These are phyloP conservation scores for Cylloceria caligata DNA, from an alignment of 2,888 invertebrate genomes.

Conservation along the genomic window DNA sequence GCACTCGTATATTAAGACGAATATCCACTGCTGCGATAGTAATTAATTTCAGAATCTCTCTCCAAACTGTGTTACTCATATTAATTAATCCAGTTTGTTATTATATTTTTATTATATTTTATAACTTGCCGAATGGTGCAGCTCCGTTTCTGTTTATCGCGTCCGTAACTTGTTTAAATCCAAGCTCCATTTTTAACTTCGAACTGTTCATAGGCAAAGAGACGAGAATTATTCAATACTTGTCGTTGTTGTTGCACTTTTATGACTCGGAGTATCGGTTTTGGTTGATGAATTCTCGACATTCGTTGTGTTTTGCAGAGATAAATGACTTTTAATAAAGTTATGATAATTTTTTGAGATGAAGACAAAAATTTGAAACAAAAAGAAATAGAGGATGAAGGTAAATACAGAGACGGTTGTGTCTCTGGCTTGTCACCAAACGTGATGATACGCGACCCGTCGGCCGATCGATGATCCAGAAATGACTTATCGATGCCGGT, in stretches of 20 bases:
- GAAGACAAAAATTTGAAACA: not conserved
- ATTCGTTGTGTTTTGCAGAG: no score
- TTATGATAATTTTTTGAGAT: no score
- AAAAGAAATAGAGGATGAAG: not conserved
- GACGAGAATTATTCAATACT: no score
- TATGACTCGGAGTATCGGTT: not conserved
- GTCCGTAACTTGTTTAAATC: not conserved
- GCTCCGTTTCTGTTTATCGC: not conserved
- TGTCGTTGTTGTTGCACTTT: no score
- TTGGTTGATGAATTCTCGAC: no score
- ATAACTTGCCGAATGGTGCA: not conserved
- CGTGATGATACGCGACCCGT: conserved; percentile 71
- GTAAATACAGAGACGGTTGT: conserved; percentile 48
- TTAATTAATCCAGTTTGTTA: conserved; percentile 78
- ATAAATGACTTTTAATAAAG: no score
- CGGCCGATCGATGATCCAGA: conserved; percentile 70
- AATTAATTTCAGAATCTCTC: conserved; percentile 78
- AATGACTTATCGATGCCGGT: conserved; percentile 72
- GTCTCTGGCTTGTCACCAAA: conserved; percentile 72
- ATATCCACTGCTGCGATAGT: conserved; percentile 72
- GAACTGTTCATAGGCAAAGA: not conserved
- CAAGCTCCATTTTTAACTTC: not conserved
- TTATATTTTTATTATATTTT: conserved; percentile 3
- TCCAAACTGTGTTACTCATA: conserved; percentile 76
- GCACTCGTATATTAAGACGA: conserved; percentile 75